Evolutionary conservation across 2,113 vertebrate species (phyloP).

Genomic region (Marcusenius ussheri): DNA sequence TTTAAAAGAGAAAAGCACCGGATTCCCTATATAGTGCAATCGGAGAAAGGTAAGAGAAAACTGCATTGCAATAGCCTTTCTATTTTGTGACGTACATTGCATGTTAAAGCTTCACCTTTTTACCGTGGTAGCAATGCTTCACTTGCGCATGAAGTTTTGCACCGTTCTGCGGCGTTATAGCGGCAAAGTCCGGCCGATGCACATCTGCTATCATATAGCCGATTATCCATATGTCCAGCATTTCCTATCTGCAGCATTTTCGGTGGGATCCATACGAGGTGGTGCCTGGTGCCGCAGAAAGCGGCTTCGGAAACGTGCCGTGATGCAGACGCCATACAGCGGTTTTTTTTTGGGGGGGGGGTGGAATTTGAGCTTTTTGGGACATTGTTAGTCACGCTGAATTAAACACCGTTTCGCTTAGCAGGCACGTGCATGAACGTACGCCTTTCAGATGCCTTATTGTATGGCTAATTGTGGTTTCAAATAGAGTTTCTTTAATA

Average conservation of each 20-base stretch:
- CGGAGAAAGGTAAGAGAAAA: not conserved
- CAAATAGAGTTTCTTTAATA: not conserved
- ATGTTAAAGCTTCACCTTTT: not conserved
- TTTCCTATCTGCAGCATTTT: not conserved
- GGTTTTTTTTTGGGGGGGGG: not conserved
- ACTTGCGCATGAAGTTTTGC: not conserved
- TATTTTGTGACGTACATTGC: not conserved
- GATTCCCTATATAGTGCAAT: not conserved
- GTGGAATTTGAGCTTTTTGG: not conserved
- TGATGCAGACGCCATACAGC: not conserved
- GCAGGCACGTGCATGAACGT: not conserved
- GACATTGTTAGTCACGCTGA: not conserved
- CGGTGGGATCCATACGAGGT: not conserved
- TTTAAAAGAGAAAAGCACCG: not conserved
- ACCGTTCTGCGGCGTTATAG: not conserved
- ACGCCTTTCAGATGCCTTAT: not conserved
- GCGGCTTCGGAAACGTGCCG: not conserved
- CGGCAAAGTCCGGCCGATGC: not conserved
- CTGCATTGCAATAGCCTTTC: not conserved
- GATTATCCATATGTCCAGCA: not conserved
- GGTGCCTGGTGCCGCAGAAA: not conserved
- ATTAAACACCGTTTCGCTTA: not conserved
- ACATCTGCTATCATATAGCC: not conserved
- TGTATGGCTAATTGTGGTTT: not conserved
- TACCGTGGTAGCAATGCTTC: not conserved